Conservation (phyloP, 2,888 invertebrate genomes). For the Galerucella pusilla region DNA sequence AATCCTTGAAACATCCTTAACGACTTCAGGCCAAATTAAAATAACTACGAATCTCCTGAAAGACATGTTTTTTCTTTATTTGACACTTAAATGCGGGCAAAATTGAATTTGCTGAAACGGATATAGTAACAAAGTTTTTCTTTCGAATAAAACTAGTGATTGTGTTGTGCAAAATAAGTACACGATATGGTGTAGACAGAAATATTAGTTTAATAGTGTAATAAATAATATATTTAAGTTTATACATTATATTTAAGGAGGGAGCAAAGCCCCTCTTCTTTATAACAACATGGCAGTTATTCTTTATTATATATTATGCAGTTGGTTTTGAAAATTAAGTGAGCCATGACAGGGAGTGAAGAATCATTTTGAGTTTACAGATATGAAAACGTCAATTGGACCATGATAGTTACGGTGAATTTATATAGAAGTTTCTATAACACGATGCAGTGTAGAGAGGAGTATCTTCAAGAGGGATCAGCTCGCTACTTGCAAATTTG, state of each 20-base stretch:
- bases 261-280: conserved; percentile 17
- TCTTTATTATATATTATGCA: conserved; percentile 23
- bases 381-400: conserved; percentile 12
- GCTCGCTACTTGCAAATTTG: too few species aligned
- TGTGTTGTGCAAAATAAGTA: neutral
- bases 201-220: neutral
- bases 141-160: neutral
- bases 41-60: too few species aligned
- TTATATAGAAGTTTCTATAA: too few species aligned
- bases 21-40: too few species aligned
- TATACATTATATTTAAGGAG: conserved; percentile 21
- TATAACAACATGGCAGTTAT: conserved; percentile 22
- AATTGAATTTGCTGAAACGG: neutral
- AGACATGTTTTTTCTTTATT: too few species aligned
- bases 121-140: neutral
- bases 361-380: conserved; percentile 22
- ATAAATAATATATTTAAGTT: conserved; percentile 3
- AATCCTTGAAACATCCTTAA: too few species aligned
- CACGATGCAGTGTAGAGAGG: neutral
- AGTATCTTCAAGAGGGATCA: too few species aligned
- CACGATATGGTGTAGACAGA: neutral
- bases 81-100: too few species aligned
- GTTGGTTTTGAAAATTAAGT: conserved; percentile 35
- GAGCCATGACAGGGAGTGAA: conserved; percentile 24
- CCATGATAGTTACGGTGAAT: conserved; percentile 5